Conservation (phyloP, 2,113 vertebrate genomes). For the Trochalopteron elliotii region DNA sequence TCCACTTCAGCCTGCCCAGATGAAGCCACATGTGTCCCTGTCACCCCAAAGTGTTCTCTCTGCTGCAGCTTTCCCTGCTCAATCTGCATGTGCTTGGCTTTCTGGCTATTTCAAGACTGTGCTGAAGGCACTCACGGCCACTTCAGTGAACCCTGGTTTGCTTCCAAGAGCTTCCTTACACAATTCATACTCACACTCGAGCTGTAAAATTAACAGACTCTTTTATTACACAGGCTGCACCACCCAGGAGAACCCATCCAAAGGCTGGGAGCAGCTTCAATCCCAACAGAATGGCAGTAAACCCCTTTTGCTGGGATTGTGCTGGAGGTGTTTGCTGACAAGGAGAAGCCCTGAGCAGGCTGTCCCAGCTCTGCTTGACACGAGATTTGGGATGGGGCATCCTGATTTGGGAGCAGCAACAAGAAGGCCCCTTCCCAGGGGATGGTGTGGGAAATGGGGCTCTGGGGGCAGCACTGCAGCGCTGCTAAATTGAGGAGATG, state of each 20-base stretch:
- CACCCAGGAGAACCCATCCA: not conserved
- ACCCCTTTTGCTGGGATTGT: not conserved
- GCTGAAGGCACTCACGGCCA: not conserved
- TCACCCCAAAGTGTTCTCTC: not conserved
- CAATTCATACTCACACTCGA: not conserved
- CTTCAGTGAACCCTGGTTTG: not conserved
- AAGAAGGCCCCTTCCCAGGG: not conserved
- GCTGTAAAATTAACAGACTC: conserved; percentile 44
- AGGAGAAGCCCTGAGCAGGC: not conserved
- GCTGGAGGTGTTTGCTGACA: not conserved
- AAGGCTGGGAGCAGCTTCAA: not conserved
- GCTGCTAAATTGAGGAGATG: not conserved
- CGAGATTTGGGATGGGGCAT: accelerated
- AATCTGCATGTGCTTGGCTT: not conserved
- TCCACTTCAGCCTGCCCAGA: not conserved
- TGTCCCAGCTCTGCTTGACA: not conserved
- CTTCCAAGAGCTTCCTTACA: not conserved
- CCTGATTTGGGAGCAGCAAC: not conserved
- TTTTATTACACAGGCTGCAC: not conserved
- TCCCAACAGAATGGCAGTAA: not conserved
- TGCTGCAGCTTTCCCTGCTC: not conserved
- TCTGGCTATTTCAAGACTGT: not conserved
- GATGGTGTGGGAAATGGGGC: not conserved
- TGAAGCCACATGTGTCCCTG: not conserved
- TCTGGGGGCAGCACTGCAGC: not conserved